Conservation (phyloP, 1,140 invertebrate genomes). For the Lerema accius region DNA sequence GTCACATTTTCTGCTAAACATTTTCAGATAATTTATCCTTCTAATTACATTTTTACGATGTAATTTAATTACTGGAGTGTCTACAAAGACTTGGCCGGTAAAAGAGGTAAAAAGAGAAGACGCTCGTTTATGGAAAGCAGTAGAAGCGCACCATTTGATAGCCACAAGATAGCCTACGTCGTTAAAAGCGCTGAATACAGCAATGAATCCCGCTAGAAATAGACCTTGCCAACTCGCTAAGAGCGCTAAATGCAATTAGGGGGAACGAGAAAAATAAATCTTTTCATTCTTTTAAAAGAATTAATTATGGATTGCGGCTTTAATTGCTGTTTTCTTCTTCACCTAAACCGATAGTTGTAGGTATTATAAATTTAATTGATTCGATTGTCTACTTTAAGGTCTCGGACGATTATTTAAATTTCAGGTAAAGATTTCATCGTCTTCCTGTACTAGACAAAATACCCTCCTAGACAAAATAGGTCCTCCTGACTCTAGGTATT, state of each 20-base stretch:
- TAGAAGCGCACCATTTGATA: constrained; percentile 24
- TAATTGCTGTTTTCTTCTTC: background rate
- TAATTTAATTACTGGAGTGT: constrained; percentile 32
- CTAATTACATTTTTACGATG: constrained; percentile 28
- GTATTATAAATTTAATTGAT: no score
- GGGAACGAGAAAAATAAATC: constrained; percentile 21
- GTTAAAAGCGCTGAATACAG: constrained; percentile 30
- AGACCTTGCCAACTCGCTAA: constrained; percentile 27
- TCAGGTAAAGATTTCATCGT: no score
- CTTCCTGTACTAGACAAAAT: no score
- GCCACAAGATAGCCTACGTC: constrained; percentile 26
- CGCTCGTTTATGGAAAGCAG: constrained; percentile 29
- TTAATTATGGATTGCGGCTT: background rate
- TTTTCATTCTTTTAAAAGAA: constrained; percentile 11
- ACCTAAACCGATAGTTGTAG: background rate
- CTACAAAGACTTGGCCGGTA: constrained; percentile 17
- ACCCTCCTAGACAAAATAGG: no score
- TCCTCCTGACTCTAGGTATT: no score
- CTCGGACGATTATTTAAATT: no score
- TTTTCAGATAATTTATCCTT: constrained; percentile 15
- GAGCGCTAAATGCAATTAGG: constrained; percentile 23
- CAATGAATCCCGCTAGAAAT: constrained; percentile 19
- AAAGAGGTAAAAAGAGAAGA: constrained; percentile 16
- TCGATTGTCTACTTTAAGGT: no score
- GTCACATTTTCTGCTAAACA: no score